Conservation (phyloP, 2,888 invertebrate species). For the Callinectes sapidus region DNA sequence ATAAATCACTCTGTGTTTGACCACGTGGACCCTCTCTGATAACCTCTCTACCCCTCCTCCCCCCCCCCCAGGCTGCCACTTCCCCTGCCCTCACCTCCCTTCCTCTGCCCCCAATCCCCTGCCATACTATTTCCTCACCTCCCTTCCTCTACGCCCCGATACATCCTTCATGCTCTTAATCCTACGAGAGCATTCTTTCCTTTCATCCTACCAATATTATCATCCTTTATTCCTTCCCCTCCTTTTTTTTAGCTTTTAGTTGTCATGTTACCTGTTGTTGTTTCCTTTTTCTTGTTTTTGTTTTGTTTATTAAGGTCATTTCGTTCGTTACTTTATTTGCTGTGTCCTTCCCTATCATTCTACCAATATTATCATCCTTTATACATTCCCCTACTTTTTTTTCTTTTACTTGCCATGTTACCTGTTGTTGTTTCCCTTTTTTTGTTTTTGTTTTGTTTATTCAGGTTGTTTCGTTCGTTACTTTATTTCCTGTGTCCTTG, state of each 20-base stretch:
- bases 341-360: too few species aligned
- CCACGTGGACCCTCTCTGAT: slow-evolving; percentile 13
- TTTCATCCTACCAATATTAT: too few species aligned
- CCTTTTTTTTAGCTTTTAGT: not conserved
- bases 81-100: not conserved
- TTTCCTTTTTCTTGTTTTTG: too few species aligned
- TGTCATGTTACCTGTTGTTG: not conserved
- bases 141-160: not conserved
- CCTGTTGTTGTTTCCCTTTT: not conserved
- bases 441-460: too few species aligned
- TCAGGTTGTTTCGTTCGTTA: not conserved
- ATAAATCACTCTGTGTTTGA: slow-evolving; percentile 21
- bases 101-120: not conserved
- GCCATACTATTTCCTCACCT: not conserved
- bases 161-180: not conserved
- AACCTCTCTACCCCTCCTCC: not conserved
- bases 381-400: not conserved
- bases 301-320: not conserved
- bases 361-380: not conserved
- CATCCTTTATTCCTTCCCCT: not conserved
- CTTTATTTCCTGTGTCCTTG: too few species aligned
- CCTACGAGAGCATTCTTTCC: not conserved
- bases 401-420: not conserved
- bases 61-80: not conserved
- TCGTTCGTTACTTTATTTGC: not conserved